Evolutionary conservation across 2,797 vertebrate species (phyloP).

Genomic region (Clarias platycephalus): DNA sequence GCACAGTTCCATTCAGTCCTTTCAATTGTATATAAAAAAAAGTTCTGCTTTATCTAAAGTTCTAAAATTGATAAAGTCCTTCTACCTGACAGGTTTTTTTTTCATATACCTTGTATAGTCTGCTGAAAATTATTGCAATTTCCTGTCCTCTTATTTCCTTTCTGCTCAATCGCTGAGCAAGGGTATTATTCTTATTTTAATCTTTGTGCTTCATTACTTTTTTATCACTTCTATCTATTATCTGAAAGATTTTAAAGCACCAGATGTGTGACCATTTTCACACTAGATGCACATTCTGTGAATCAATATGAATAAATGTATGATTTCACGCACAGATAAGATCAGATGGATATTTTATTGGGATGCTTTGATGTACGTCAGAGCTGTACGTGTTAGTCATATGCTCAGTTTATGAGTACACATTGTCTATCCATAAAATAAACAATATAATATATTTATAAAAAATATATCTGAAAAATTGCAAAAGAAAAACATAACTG

Average conservation of each 20-base stretch:
- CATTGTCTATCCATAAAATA: background rate
- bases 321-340: background rate
- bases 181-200: slow-evolving; percentile 25
- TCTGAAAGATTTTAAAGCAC: slow-evolving; percentile 29
- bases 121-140: slow-evolving; percentile 30
- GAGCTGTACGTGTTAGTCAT: background rate
- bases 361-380: background rate
- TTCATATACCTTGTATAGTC: background rate
- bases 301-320: slow-evolving; percentile 18
- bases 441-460: too few species aligned
- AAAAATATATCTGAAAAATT: background rate
- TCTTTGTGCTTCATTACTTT: slow-evolving; percentile 27
- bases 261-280: slow-evolving; percentile 2
- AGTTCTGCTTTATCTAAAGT: slow-evolving; percentile 40
- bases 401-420: background rate
- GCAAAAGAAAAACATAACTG: background rate
- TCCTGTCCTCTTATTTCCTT: background rate
- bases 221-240: slow-evolving; percentile 35
- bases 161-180: slow-evolving; percentile 6
- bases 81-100: background rate
- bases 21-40: slow-evolving; percentile 11
- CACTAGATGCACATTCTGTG: background rate
- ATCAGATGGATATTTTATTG: background rate
- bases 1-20: background rate
- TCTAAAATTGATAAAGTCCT: slow-evolving; percentile 44